Base-by-base conservation (phyloP, 2,888 invertebrate genomes). In the Stenotaenia linearis region DNA sequence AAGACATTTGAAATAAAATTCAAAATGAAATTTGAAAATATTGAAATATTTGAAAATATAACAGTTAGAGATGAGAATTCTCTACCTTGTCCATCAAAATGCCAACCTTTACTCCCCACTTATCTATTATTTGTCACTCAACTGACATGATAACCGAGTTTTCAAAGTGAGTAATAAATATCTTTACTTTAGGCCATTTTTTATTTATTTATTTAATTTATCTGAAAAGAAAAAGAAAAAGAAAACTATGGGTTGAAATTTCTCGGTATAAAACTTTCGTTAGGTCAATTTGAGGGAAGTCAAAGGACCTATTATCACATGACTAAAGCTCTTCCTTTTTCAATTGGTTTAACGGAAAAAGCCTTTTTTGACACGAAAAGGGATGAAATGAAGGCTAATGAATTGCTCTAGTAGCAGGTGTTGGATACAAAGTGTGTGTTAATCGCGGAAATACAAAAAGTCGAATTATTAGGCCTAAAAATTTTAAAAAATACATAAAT, bases 401-500 rank as follows among this genome's bases (percentile, higher is more conserved):
- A 69, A 69, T 69, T 69, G 69, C 69, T 69, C 12, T 25, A 25
- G 69, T 28, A 69, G 69, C 69, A 69, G 69, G 69, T 69, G 69
- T 25, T 25, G 25, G n/a, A n/a, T n/a, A n/a, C 25, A 32, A 12
- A 5, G 69, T 69, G 69, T 69, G 69, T 69, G 25, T 25, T 25
- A 69, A 69, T 25, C 18, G n/a, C 45, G 45, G n/a, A 12, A 3
- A 18, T 32, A 50, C 50, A n/a, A n/a, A n/a, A n/a, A n/a, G n/a
- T n/a, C n/a, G n/a, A n/a, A n/a, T n/a, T n/a, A n/a, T n/a, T n/a
- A n/a, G n/a, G n/a, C n/a, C n/a, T n/a, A n/a, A n/a, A n/a, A n/a
- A n/a, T n/a, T n/a, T n/a, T n/a, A n/a, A n/a, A n/a, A n/a, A n/a
- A n/a, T n/a, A n/a, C n/a, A n/a, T n/a, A n/a, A n/a, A n/a, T n/a